Conservation (phyloP, 1,140 invertebrate genomes). For the Drosophila pruinosa region DNA sequence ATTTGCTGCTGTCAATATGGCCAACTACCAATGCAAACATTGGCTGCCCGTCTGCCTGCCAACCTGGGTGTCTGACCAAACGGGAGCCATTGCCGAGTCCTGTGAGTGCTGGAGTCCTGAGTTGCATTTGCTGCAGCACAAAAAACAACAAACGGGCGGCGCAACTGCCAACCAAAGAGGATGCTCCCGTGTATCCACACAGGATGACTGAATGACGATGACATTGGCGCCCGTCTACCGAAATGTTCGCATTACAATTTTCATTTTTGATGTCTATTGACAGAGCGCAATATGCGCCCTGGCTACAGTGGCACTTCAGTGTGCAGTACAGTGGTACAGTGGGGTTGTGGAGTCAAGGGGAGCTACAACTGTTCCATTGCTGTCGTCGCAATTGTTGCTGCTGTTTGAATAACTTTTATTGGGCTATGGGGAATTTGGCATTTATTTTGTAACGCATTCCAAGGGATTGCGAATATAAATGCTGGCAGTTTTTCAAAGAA, state of each 20-base stretch:
- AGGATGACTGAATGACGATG: constrained; percentile 51
- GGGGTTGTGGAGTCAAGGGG: neutral
- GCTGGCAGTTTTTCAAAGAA: neutral
- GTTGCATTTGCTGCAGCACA: neutral
- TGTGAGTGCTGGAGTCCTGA: neutral
- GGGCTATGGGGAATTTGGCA: neutral
- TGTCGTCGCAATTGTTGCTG: constrained; percentile 54
- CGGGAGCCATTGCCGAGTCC: neutral
- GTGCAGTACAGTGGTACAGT: neutral
- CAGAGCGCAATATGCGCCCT: constrained; percentile 42
- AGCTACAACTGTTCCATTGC: constrained; percentile 37
- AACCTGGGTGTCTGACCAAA: neutral
- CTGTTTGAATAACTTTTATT: constrained; percentile 8
- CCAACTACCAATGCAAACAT: constrained; percentile 39
- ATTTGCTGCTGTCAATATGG: constrained; percentile 79
- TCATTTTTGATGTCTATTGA: constrained; percentile 81
- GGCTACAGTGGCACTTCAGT: no score
- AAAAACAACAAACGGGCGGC: constrained; percentile 73
- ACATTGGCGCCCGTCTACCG: constrained; percentile 56
- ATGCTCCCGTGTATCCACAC: constrained; percentile 53
- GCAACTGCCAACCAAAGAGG: neutral
- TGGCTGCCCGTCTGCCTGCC: neutral
- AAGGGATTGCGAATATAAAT: neutral
- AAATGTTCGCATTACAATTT: constrained; percentile 80
- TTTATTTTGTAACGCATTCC: neutral